Percentiles rank a stretch among this genome's conserved stretches.
Conservation (phyloP, 30 jellyfish, hydroid and myxozoan genomes). For the Hydractinia symbiolongicarpus region DNA sequence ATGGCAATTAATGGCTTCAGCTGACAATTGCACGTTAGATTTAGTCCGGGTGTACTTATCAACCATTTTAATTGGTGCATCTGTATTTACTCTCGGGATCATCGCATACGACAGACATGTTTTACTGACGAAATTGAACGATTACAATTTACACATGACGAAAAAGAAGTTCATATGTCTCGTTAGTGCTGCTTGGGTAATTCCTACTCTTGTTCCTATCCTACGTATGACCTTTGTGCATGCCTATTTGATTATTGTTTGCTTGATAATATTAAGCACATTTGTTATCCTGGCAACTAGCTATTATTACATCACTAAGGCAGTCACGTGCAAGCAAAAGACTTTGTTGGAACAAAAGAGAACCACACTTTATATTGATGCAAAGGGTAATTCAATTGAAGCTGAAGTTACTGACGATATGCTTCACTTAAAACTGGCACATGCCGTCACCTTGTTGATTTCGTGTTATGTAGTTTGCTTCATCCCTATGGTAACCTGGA, state of each 20-base stretch:
- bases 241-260: neutral
- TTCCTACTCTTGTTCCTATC: conserved; percentile 1
- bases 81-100: conserved; percentile 6
- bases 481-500: neutral
- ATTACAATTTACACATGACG: neutral
- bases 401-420: neutral
- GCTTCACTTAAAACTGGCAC: conserved; percentile 1
- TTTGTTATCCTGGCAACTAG: neutral
- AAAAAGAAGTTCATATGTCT: neutral
- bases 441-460: neutral
- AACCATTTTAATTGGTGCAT: conserved; percentile 2
- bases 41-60: neutral
- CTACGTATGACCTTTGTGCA: neutral
- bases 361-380: neutral
- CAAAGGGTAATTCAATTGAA: no score
- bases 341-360: neutral
- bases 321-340: neutral
- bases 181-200: neutral
- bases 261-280: neutral
- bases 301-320: neutral
- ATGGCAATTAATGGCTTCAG: neutral
- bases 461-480: conserved; percentile 11
- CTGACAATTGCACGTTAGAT: neutral
- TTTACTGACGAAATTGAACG: neutral
- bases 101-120: neutral